Conservation (phyloP, 1,140 invertebrate species). For the Cotesia typhae region DNA sequence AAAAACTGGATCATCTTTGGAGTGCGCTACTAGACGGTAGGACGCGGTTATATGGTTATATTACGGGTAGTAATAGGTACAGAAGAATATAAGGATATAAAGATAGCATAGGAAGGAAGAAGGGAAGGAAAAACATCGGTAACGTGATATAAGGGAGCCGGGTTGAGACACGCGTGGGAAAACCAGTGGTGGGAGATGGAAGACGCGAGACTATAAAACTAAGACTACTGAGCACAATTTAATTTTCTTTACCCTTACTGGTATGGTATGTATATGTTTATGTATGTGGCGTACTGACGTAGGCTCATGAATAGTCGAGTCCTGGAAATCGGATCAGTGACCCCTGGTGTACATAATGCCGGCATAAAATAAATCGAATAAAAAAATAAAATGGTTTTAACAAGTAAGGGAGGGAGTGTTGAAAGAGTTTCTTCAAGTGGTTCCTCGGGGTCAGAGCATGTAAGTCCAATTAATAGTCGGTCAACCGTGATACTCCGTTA, state of each 20-base stretch:
- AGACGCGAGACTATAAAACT: too few species aligned
- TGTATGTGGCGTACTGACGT: not conserved
- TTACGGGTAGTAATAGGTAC: too few species aligned
- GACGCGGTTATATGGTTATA: constrained; percentile 38
- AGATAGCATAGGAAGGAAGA: too few species aligned
- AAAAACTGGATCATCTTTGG: constrained; percentile 35
- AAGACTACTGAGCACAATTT: constrained; percentile 20
- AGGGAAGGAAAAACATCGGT: constrained; percentile 38
- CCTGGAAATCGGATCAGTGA: constrained; percentile 16
- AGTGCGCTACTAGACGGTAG: constrained; percentile 44
- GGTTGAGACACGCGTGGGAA: constrained; percentile 52
- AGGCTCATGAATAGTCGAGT: constrained; percentile 17
- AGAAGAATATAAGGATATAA: too few species aligned
- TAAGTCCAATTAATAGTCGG: constrained; percentile 56
- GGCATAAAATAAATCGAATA: not conserved
- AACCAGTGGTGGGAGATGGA: constrained; percentile 49
- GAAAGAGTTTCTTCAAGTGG: constrained; percentile 18
- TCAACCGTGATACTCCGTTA: constrained; percentile 36
- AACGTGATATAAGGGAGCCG: constrained; percentile 20
- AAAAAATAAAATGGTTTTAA: not conserved
- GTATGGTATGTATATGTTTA: not conserved
- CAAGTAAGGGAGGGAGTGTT: not conserved
- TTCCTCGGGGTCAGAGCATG: constrained; percentile 33
- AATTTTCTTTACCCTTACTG: constrained; percentile 14
- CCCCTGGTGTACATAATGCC: not conserved